Evolutionary conservation across 2,113 vertebrate genomes (phyloP), one percentile per base, ranked within the genome.

Genomic region (Oncorhynchus clarkii): DNA sequence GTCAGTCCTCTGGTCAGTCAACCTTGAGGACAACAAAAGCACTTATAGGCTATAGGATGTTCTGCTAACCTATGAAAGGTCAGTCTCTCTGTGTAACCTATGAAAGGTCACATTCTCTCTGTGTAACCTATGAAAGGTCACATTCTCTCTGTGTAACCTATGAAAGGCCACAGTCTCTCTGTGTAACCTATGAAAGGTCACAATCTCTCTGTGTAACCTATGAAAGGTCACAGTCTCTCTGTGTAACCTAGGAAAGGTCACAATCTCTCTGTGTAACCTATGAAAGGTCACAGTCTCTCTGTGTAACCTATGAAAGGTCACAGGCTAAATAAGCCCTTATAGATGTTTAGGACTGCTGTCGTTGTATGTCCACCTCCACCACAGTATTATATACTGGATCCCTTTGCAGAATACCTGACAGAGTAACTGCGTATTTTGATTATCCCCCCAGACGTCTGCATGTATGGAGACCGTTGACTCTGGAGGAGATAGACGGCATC

Each of bases 401-500:
- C 27, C 27, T 27, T 27, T 27, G 26, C 26, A 27, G 26, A 27
- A 27, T 27, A 27, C 26, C 34, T 39, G 7, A 8, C 26, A 72
- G 27, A 24, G 14, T 11, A 4, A 7, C 51, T 70, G 12, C 51
- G 20, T 9, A 31, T 20, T 24, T 5, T 26, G 7, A 20, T 24
- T 14, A 11, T 74, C 2, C n/a, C 72, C 72, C 22, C 62, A 96
- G 95, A 76, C 91, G 87, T 14, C 90, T 95, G 73, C 92, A 94
- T 88, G 74, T 94, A 69, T 95, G 94, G 94, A 92, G 78, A 90
- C 92, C 88, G 5, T 82, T 95, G 7, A 82, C 93, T 80, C 86
- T 90, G 83, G 92, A 94, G 24, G 94, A 93, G 85, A 94, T 80
- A 90, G 88, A 31, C 29, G 5, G 93, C 69, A 94, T 90, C 94